These are phyloP conservation scores for Fistularia tabacaria DNA, from an alignment of 2,797 vertebrate species.

Conservation along the genomic window DNA sequence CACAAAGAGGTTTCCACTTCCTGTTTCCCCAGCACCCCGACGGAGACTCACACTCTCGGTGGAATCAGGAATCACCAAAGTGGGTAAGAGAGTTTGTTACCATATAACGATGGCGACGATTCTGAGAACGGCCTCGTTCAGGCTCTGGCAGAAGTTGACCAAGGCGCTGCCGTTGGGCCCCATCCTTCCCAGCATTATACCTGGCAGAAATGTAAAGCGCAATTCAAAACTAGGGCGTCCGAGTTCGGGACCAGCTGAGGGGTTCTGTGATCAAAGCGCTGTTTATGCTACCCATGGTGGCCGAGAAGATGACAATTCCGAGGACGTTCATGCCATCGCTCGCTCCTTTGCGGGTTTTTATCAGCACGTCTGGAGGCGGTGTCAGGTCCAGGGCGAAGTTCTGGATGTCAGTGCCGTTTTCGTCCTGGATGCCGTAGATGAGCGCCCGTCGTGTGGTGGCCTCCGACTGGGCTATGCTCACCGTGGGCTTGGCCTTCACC, in stretches of 20 bases:
- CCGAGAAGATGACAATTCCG: conserved; percentile 95
- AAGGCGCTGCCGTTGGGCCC: conserved; percentile 88
- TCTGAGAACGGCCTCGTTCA: conserved; percentile 94
- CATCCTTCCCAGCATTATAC: conserved; percentile 96
- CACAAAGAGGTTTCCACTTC: too few species aligned
- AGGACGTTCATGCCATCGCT: conserved; percentile 96
- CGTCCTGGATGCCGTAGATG: conserved; percentile 89
- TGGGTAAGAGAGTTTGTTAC: conserved; percentile 59
- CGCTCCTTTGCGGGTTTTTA: conserved; percentile 85
- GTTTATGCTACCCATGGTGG: conserved; percentile 87
- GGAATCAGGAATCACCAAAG: background rate
- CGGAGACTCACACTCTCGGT: too few species aligned
- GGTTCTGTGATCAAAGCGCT: background rate
- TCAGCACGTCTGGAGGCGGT: conserved; percentile 86
- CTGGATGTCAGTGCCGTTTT: conserved; percentile 86
- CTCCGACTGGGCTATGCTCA: conserved; percentile 64
- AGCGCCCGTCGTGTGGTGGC: conserved; percentile 76
- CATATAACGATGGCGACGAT: conserved; percentile 94
- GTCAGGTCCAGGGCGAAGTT: conserved; percentile 94
- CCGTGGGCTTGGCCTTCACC: conserved; percentile 73
- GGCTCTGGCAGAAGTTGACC: conserved; percentile 95
- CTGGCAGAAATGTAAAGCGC: conserved; percentile 57
- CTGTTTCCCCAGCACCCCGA: too few species aligned
- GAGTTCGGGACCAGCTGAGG: too few species aligned
- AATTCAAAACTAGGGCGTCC: too few species aligned